Conservation (phyloP, 1,140 invertebrate species). For the Phthorimaea operculella region DNA sequence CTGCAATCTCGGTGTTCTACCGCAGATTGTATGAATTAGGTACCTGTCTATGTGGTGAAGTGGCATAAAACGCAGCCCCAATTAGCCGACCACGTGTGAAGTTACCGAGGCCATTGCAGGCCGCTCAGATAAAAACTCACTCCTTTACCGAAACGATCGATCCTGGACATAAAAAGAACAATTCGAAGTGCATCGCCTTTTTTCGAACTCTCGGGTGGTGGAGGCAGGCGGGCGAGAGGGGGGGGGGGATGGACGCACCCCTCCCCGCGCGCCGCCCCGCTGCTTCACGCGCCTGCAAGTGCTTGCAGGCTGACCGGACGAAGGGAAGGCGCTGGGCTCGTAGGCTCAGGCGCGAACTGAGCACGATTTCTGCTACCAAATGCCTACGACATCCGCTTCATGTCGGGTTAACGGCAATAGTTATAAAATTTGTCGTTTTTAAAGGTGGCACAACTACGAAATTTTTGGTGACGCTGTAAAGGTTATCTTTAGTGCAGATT, state of each 20-base stretch:
- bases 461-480: too few species aligned
- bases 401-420: too few species aligned
- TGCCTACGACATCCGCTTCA: not conserved
- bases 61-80: slow-evolving; percentile 21
- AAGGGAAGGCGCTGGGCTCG: slow-evolving; percentile 52
- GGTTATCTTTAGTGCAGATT: too few species aligned
- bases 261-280: slow-evolving; percentile 18
- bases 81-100: slow-evolving; percentile 55
- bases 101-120: slow-evolving; percentile 32
- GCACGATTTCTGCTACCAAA: slow-evolving; percentile 26
- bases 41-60: not conserved
- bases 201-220: slow-evolving; percentile 52
- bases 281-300: slow-evolving; percentile 50
- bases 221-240: slow-evolving; percentile 15
- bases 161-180: slow-evolving; percentile 65
- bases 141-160: slow-evolving; percentile 64
- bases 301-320: slow-evolving; percentile 46
- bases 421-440: too few species aligned
- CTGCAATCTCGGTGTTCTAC: too few species aligned
- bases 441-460: too few species aligned
- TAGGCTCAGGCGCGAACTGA: slow-evolving; percentile 12
- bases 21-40: too few species aligned
- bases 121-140: slow-evolving; percentile 59
- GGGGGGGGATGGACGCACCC: slow-evolving; percentile 19
- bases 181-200: slow-evolving; percentile 64